Base-by-base conservation (phyloP, 2,113 vertebrate genomes). In the Dissostichus mawsoni region DNA sequence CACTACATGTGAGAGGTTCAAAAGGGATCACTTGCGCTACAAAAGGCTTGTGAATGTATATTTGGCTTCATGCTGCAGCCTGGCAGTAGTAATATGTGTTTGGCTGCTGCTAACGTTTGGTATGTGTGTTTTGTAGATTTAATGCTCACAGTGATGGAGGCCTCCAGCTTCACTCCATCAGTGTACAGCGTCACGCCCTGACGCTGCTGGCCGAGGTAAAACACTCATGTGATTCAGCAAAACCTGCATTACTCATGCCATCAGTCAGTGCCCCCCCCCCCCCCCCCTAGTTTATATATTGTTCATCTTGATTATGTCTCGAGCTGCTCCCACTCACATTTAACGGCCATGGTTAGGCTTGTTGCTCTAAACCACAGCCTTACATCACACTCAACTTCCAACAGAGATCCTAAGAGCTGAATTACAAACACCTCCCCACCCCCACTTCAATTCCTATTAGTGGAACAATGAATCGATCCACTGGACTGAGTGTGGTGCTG, bases 161-260 rank as follows among this genome's bases (percentile, higher is more conserved):
- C 96, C 18, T 97, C 97, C 89, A 97, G 94, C 90, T 97, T 98
- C 87, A 97, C 98, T 90, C 98, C 98, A 61, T 99, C 98, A 66
- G 96, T 99, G 47, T 99, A 98, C 90, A 99, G 98, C 74, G 98
- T 99, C 98, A 99, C 78, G 98, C 98, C 16, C 85, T 99, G 94
- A 99, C 97, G 1, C 94, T 99, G 81, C 93, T 99, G 81, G 97
- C 98, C 55, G 98, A 99, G 97, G 98, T 99, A 98, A 96, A 90
- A 71, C 70, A 69, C 58, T 36, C 6, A 11, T 77, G 18, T 59
- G 55, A 67, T 71, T 67, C 69, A 47, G 45, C 64, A 63, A 36
- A 55, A 14, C 20, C 23, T 6, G 52, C 71, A 63, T 53, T 70
- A 69, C 50, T 61, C 25, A 76, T 67, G 52, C 51, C 64, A 29